phyloP scores from a whole-genome alignment of 2,797 vertebrate species.

The Mus minutoides region DNA sequence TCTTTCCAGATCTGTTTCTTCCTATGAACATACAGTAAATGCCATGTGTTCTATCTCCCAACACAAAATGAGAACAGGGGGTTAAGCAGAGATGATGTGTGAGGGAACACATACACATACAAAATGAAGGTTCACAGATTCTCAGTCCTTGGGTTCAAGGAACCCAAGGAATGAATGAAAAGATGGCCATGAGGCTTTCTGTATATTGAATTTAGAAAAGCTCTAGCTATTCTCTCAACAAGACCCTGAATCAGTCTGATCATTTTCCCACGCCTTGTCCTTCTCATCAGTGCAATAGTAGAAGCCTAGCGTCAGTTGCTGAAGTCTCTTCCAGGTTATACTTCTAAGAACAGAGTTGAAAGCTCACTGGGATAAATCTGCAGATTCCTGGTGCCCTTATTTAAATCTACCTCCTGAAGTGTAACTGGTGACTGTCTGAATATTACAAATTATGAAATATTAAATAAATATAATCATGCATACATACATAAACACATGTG shows the following conservation, averaged over 20 bases:
- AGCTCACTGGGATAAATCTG: conserved; percentile 36
- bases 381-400: conserved; percentile 65
- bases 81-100: background rate
- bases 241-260: background rate
- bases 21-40: background rate
- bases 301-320: background rate
- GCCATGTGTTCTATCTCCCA: background rate
- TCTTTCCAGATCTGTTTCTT: background rate
- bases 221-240: background rate
- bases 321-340: conserved; percentile 58
- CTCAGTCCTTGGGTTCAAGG: background rate
- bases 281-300: background rate
- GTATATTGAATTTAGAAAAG: background rate
- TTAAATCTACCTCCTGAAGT: conserved; percentile 73
- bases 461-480: conserved; percentile 72
- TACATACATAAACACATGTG: conserved; percentile 59
- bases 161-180: background rate
- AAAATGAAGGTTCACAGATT: no score
- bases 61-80: background rate
- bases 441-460: conserved; percentile 67
- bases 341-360: conserved; percentile 60
- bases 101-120: background rate
- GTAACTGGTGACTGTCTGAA: conserved; percentile 77
- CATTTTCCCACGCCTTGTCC: background rate
- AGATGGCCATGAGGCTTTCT: background rate